Conservation (phyloP, 37 sponge, comb jelly and placozoan species). For the Bolinopsis microptera region DNA sequence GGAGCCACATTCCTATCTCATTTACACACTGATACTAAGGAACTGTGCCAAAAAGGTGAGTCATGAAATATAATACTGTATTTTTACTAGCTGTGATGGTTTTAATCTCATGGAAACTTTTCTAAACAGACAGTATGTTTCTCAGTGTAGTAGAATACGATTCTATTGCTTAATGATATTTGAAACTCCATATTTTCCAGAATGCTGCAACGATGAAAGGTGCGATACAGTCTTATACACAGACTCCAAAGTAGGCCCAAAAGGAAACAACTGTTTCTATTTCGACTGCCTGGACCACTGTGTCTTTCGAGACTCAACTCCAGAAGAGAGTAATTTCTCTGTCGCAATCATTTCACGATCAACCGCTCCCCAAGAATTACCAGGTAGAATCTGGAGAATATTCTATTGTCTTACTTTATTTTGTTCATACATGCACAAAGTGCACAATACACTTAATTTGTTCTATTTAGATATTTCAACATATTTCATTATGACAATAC, state of each 20-base stretch:
- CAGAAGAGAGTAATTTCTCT: neutral
- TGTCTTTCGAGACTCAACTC: neutral
- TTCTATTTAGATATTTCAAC: neutral
- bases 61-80: too few relatives aligned
- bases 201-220: neutral
- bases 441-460: too few relatives aligned
- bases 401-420: too few relatives aligned
- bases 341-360: neutral
- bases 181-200: too few relatives aligned
- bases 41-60: neutral
- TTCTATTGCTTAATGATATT: too few relatives aligned
- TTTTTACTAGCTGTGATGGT: too few relatives aligned
- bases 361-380: neutral
- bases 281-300: neutral
- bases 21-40: neutral
- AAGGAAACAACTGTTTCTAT: slow-evolving; percentile 34
- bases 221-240: slow-evolving; percentile 47
- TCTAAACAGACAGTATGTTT: too few relatives aligned
- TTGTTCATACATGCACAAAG: too few relatives aligned
- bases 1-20: neutral
- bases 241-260: neutral
- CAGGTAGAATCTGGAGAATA: neutral
- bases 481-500: neutral
- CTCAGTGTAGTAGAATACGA: too few relatives aligned
- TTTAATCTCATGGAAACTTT: too few relatives aligned